phyloP scores from a whole-genome alignment of 2,888 invertebrate species.

The Phalera bucephala region DNA sequence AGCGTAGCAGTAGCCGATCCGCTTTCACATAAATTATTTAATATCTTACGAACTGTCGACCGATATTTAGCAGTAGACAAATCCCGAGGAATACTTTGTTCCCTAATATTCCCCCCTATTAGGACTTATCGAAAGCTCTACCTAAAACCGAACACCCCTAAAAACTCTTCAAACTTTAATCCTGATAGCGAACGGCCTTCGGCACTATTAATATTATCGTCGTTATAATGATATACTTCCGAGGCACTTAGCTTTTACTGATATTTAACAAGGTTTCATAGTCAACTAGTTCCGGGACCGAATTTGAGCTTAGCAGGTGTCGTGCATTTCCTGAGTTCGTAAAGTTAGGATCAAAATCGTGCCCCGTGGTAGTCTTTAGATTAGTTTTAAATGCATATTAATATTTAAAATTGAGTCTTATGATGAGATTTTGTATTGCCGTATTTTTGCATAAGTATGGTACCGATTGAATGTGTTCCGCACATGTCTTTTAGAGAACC shows the following conservation, averaged over 20 bases:
- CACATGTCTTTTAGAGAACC: neutral
- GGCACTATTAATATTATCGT: conserved; percentile 22
- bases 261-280: conserved; percentile 45
- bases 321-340: conserved; percentile 4
- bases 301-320: conserved; percentile 22
- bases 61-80: neutral
- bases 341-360: conserved; percentile 28
- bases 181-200: conserved; percentile 16
- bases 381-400: conserved; percentile 52
- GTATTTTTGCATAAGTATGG: conserved; percentile 64
- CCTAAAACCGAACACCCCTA: conserved; percentile 6
- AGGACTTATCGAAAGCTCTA: conserved; percentile 6
- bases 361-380: conserved; percentile 43
- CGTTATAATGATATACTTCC: conserved; percentile 44
- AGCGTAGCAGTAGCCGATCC: neutral
- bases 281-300: conserved; percentile 40
- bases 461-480: conserved; percentile 23
- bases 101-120: conserved; percentile 1
- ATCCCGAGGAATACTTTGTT: neutral
- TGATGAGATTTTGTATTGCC: conserved; percentile 68
- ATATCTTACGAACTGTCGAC: neutral
- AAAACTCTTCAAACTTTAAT: conserved; percentile 6
- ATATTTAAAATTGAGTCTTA: conserved; percentile 55
- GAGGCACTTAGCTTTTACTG: conserved; percentile 51
- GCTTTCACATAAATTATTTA: neutral